Evolutionary conservation across 2,888 invertebrate genomes (phyloP), one percentile per base, ranked within the genome.

Genomic region (Cactoblastis cactorum): DNA sequence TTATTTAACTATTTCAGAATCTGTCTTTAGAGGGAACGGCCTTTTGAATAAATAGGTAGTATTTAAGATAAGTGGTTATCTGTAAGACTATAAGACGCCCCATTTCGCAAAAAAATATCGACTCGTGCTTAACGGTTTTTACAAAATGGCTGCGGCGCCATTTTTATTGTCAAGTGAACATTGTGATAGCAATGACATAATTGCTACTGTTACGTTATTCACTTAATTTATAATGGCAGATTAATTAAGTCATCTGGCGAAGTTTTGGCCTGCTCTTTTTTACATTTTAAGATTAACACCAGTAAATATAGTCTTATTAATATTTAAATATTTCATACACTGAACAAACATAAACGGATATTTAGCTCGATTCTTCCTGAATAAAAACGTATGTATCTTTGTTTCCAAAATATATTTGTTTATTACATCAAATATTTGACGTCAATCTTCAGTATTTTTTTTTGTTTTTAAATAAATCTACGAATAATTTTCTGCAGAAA

Each of bases 131-230:
- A 1, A 17, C 37, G 1, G 4, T 17, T 15, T 54, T 56, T 50
- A 52, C n/a, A n/a, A 58, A 54, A 56, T 55, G 52, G 51, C 52
- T 50, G 53, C 52, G 17, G 41, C 52, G 59, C 71, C 71, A 72
- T 77, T 74, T n/a, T 71, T 65, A 51, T 51, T 66, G 41, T 65
- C 53, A 62, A 59, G 56, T 58, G 66, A 58, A 73, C 65, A 74
- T 73, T 77, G 69, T 65, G 61, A 73, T 70, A 69, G 61, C 71
- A 73, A 63, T 60, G 48, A 62, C 60, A n/a, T 78, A 80, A 81
- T 78, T 78, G 77, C 37, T 15, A 37, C 47, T 37, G 28, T 48
- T 24, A 34, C 14, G 47, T 48, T 24, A 37, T 48, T 38, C 15
- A 47, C 35, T 47, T 47, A 37, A 48, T 48, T 37, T 37, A 28